Evolutionary conservation across 2,888 invertebrate species (phyloP).

Genomic region (Myopa testacea): DNA sequence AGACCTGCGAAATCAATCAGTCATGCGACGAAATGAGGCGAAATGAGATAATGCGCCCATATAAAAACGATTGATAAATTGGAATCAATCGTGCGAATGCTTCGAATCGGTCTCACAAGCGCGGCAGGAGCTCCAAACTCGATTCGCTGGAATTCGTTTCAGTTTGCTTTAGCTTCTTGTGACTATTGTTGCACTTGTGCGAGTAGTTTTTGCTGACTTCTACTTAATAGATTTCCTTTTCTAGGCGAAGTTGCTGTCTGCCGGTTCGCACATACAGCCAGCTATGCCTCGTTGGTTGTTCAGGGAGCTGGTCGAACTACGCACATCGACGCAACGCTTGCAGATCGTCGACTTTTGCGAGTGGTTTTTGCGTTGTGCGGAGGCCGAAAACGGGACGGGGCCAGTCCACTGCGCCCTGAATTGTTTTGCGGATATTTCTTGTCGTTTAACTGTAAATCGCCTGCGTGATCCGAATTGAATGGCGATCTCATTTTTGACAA

Average conservation of each 20-base stretch:
- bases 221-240: slow-evolving; percentile 36
- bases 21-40: slow-evolving; percentile 32
- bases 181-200: not conserved
- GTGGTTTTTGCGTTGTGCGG: not conserved
- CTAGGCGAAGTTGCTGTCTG: slow-evolving; percentile 1
- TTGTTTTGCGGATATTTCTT: not conserved
- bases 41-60: slow-evolving; percentile 33
- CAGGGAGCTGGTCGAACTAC: not conserved
- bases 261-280: too few species aligned
- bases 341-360: not conserved
- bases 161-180: not conserved
- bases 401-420: slow-evolving; percentile 8
- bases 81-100: slow-evolving; percentile 35
- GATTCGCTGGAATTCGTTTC: slow-evolving; percentile 33
- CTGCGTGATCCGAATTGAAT: slow-evolving; percentile 17
- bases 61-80: slow-evolving; percentile 39
- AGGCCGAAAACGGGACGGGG: not conserved
- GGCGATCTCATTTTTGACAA: slow-evolving; percentile 16
- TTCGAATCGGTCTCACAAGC: slow-evolving; percentile 39
- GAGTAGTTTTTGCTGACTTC: not conserved
- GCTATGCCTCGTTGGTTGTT: too few species aligned
- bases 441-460: not conserved
- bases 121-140: slow-evolving; percentile 34
- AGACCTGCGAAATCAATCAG: slow-evolving; percentile 37
- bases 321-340: slow-evolving; percentile 25